Evolutionary conservation across 2,113 vertebrate species (phyloP).

Genomic region (Geococcyx californianus): DNA sequence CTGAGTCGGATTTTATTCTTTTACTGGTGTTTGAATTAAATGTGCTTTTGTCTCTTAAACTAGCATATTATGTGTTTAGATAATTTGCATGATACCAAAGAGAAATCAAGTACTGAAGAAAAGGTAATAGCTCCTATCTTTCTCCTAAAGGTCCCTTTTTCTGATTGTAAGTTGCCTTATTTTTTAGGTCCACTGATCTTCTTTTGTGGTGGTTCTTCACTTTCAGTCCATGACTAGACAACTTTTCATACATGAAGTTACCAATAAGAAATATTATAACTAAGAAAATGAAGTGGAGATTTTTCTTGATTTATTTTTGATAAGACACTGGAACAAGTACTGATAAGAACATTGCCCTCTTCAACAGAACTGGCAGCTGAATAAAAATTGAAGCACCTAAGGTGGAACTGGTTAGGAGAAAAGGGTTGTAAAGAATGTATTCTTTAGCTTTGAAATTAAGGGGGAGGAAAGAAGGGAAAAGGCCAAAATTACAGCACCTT

Average conservation of each 20-base stretch:
- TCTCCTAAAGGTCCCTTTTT: not conserved
- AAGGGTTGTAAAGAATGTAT: not conserved
- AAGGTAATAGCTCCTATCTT: not conserved
- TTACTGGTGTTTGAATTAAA: not conserved
- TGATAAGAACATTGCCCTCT: not conserved
- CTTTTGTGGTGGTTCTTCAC: not conserved
- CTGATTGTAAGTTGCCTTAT: not conserved
- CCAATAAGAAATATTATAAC: not conserved
- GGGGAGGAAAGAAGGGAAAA: not conserved
- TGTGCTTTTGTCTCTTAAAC: not conserved
- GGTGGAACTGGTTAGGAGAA: not conserved
- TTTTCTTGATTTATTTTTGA: not conserved
- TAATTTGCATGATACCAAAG: not conserved
- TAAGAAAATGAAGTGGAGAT: not conserved
- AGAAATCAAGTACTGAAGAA: not conserved
- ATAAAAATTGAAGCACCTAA: not conserved
- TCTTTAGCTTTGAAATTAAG: not conserved
- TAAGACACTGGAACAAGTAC: not conserved
- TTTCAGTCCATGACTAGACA: not conserved
- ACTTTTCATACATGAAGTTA: not conserved
- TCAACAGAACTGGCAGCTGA: not conserved
- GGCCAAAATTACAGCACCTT: not conserved
- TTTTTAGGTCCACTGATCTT: not conserved
- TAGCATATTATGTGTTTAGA: not conserved
- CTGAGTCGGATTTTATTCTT: not conserved